These are phyloP conservation scores for Ceraclea dissimilis DNA, from an alignment of 2,888 invertebrate genomes.

Conservation along the genomic window DNA sequence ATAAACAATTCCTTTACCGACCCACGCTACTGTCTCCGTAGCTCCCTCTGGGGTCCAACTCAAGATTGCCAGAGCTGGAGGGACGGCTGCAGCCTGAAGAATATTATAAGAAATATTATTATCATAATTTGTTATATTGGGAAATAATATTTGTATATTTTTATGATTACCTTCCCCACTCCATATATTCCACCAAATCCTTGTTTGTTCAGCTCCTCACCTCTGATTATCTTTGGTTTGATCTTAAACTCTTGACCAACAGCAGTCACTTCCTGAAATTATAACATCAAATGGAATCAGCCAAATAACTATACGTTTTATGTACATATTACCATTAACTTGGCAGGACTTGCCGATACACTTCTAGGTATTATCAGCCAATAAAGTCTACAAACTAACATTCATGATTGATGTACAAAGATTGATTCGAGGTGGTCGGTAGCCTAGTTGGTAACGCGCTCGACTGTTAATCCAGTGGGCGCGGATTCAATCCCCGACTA, in stretches of 20 bases:
- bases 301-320: background rate
- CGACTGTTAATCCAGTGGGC: no score
- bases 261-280: conserved; percentile 53
- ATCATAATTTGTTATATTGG: no score
- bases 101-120: background rate
- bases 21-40: conserved; percentile 68
- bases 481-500: no score
- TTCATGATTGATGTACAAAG: no score
- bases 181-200: conserved; percentile 87
- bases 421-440: no score
- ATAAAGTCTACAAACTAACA: no score
- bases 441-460: no score
- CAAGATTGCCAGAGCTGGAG: conserved; percentile 56
- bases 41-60: conserved; percentile 56
- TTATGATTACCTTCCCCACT: conserved; percentile 69
- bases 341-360: no score
- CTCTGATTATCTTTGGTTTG: conserved; percentile 63
- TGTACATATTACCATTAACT: background rate
- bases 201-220: conserved; percentile 63
- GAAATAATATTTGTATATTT: no score
- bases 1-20: conserved; percentile 91
- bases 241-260: conserved; percentile 61
- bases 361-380: no score
- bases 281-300: background rate
- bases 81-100: conserved; percentile 41